Evolutionary conservation across 2,888 invertebrate species (phyloP).

Genomic region (Drosophila subsilvestris): DNA sequence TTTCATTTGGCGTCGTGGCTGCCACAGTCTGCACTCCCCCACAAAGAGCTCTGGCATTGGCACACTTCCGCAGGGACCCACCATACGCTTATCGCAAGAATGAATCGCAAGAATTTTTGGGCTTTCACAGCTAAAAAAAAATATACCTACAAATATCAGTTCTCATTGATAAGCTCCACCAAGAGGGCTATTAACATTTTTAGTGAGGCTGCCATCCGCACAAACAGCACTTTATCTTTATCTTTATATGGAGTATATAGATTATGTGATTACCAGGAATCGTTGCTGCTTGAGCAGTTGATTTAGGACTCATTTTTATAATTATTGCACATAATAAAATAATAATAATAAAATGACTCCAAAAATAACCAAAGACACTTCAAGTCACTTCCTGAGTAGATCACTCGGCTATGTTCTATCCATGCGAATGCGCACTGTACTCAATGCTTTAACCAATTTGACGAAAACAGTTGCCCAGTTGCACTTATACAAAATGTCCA

Average conservation of each 20-base stretch:
- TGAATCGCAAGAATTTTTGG: too few relatives aligned
- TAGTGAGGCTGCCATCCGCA: conserved; percentile 22
- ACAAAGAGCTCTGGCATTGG: conserved; percentile 16
- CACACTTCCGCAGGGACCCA: conserved; percentile 29
- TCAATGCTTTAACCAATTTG: background rate
- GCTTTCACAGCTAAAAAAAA: too few relatives aligned
- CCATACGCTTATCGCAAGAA: conserved; percentile 17
- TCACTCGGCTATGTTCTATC: background rate
- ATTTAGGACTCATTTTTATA: conserved; percentile 20
- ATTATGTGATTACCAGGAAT: conserved; percentile 8
- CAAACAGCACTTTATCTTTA: conserved; percentile 23
- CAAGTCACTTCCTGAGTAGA: background rate
- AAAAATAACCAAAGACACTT: background rate
- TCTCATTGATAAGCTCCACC: conserved; percentile 46
- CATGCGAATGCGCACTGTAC: conserved; percentile 10
- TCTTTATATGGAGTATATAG: conserved; percentile 7
- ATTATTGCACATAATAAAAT: conserved; percentile 13
- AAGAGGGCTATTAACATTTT: conserved; percentile 28
- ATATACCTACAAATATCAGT: conserved; percentile 14
- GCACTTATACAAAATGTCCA: conserved; percentile 8
- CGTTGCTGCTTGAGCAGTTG: conserved; percentile 8
- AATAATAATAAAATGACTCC: background rate
- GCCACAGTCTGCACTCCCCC: conserved; percentile 17
- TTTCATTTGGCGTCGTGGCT: conserved; percentile 8
- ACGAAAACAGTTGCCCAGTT: conserved; percentile 14